phyloP scores from a whole-genome alignment of 2,888 invertebrate species.

The Temnothorax rugatulus region DNA sequence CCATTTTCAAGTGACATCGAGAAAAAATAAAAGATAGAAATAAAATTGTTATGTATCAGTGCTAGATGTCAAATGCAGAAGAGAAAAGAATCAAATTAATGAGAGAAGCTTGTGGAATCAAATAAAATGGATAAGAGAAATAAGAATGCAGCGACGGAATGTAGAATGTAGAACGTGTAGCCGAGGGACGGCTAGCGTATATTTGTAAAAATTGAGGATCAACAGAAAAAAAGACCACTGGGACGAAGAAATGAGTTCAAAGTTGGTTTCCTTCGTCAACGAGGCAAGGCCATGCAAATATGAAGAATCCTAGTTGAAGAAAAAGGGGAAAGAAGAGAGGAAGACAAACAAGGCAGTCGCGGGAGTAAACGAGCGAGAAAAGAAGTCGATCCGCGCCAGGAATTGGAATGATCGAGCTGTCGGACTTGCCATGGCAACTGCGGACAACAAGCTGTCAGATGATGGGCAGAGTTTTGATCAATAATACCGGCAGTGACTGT shows the following conservation, averaged over 20 bases:
- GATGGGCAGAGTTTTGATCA: constrained; percentile 86
- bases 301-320: neutral
- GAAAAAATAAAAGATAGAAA: neutral
- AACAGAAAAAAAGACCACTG: constrained; percentile 13
- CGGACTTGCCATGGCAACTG: constrained; percentile 84
- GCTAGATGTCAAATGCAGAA: neutral
- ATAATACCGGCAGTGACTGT: constrained; percentile 84
- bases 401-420: constrained; percentile 83
- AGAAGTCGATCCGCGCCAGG: constrained; percentile 51
- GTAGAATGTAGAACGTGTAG: neutral
- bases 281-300: neutral
- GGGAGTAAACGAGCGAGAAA: constrained; percentile 58
- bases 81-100: neutral
- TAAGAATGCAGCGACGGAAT: neutral
- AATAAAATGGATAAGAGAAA: neutral
- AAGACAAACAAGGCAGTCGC: neutral
- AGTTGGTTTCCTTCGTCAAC: neutral
- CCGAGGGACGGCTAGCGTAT: neutral
- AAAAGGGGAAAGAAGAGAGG: neutral
- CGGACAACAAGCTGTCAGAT: constrained; percentile 86
- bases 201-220: neutral
- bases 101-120: neutral
- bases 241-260: constrained; percentile 19
- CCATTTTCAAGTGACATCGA: neutral
- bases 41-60: neutral